Evolutionary conservation across 1,140 invertebrate genomes (phyloP), one percentile per base, ranked within the genome.

Genomic region (Drosophila sproati): DNA sequence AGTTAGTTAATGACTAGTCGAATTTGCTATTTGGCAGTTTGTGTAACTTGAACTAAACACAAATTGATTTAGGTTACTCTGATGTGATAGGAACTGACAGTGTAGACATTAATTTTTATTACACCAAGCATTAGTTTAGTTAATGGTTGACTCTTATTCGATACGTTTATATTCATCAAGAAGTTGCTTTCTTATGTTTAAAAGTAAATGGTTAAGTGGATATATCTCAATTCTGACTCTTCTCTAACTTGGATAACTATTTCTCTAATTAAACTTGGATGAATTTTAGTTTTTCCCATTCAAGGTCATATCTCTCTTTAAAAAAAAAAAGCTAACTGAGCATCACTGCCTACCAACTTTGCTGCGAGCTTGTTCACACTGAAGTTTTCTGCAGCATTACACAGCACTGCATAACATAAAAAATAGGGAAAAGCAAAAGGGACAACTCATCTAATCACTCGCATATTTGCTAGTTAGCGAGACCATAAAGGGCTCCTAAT

Each of bases 401-500:
- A 52, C 51, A 35, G 3, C 5, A 35, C 31, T 51, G 31, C 39
- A 31, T 32, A 20, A 29, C 2, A 20, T 3, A 50, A 8, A 50
- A 50, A 55, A 39, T 31, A 39, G 8, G 6, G 5, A 47, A 6
- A 47, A 0, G n/a, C 29, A 29, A 12, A 32, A n/a, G 39, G n/a
- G 8, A 4, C 20, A n/a, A 43, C 39, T 45, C 67, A 62, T 73
- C 82, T 88, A 83, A 88, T 89, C 85, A 88, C 80, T 80, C 77
- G 76, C 73, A 89, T 88, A 89, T 88, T 89, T 78, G 77, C 69
- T 70, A 80, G 80, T 88, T 88, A 88, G 73, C 80, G 69, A 32
- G 62, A 51, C 80, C 83, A 83, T 89, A 88, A 89, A 89, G 80
- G 80, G 66, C 51, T 68, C 85, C 79, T 88, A 89, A 89, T 83